Evolutionary conservation across 1,140 invertebrate genomes (phyloP).

Genomic region (Drosophila elegans): DNA sequence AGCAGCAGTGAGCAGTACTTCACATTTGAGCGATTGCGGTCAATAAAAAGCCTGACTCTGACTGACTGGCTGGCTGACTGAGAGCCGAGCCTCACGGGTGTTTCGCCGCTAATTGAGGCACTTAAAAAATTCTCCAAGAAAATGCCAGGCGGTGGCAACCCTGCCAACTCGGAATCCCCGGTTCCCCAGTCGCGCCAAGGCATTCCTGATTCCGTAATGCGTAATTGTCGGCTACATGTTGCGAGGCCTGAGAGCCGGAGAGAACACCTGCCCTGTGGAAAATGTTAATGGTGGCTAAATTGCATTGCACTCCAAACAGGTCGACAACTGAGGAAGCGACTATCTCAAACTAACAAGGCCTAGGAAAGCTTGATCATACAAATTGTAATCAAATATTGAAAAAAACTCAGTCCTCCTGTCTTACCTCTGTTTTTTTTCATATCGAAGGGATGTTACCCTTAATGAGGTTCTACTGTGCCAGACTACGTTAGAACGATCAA

Average conservation of each 20-base stretch:
- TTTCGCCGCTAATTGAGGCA: slow-evolving; percentile 37
- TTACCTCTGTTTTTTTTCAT: too few relatives aligned
- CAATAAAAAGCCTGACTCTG: slow-evolving; percentile 55
- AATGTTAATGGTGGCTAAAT: slow-evolving; percentile 75
- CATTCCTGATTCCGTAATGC: slow-evolving; percentile 54
- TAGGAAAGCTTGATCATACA: too few relatives aligned
- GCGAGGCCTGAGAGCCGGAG: slow-evolving; percentile 15
- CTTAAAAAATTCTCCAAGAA: slow-evolving; percentile 36
- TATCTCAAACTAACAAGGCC: not conserved
- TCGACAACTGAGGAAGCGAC: slow-evolving; percentile 20
- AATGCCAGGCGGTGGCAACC: slow-evolving; percentile 34
- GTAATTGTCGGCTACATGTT: slow-evolving; percentile 51
- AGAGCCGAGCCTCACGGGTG: slow-evolving; percentile 20
- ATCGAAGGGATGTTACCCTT: slow-evolving; percentile 2
- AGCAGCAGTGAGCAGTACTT: slow-evolving; percentile 56
- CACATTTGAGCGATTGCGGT: slow-evolving; percentile 84
- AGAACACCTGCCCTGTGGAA: slow-evolving; percentile 71
- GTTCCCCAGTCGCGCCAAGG: not conserved
- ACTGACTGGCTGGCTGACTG: slow-evolving; percentile 22
- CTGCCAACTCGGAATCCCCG: slow-evolving; percentile 32
- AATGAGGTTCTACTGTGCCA: slow-evolving; percentile 35
- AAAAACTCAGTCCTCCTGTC: too few relatives aligned
- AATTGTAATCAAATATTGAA: too few relatives aligned
- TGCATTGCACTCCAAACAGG: slow-evolving; percentile 52
- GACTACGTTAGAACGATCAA: slow-evolving; percentile 26